Evolutionary conservation across 23 tunicate genomes (phyloP), one percentile per base, ranked within the genome.

Genomic region (Halocynthia aurantium): DNA sequence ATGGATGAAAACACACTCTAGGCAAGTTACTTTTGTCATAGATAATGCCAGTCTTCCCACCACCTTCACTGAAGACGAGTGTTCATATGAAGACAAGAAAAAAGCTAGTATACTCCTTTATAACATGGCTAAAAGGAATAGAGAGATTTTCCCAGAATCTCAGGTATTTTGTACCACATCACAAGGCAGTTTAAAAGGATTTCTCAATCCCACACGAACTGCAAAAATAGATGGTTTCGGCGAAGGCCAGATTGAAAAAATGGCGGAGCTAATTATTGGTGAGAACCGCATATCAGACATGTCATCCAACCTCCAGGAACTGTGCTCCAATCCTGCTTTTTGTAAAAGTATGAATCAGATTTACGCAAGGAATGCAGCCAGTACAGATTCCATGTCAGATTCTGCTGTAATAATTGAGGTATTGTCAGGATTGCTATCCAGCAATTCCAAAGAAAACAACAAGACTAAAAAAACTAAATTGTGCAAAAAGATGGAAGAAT

Each of bases 91-190:
- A 64, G 22, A 8, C 22, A 44, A 64, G 10, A 44, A 7, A 64
- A 31, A 7, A 7, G 10, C 10, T 7, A 64, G 22, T 7, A 8
- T 19, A 64, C 8, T 64, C 10, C 22, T 64, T 64, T 64, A 64
- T 10, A 64, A 64, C 22, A 19, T 64, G 7, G 8, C 22, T 64
- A 44, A 19, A 7, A 7, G 40, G 8, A 64, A 64, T 64, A 31
- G 69, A 64, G 40, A 64, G 22, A 10, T 64, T 19, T 64, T 64
- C 69, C 10, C 69, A 31, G 22, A 64, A 44, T 64, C 69, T 10
- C 69, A 64, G 22, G 69, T 8, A 7, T 64, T 64, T 44, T 64
- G 69, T 10, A 7, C 69, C 7, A 64, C 69, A 64, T 64, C 69
- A 7, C 69, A 64, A 8, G 69, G 22, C 22, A 7, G 8, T 8